Conservation (phyloP, 1,140 invertebrate genomes). For the Lepidurus apus region DNA sequence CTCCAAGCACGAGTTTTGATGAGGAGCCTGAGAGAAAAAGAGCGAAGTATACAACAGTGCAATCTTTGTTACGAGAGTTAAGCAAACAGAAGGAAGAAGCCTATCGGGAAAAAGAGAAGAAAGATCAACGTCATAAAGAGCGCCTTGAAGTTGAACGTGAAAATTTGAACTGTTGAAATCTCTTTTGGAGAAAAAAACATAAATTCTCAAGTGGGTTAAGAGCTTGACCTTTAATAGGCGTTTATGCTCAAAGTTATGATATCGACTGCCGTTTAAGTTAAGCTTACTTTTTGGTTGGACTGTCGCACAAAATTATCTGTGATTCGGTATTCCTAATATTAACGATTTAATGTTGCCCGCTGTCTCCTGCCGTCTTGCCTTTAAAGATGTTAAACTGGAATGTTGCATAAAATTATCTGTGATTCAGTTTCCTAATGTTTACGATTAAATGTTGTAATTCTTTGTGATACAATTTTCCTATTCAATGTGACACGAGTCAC, state of each 20-base stretch:
- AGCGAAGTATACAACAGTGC: neutral
- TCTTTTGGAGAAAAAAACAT: neutral
- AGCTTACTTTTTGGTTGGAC: neutral
- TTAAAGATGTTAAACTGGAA: neutral
- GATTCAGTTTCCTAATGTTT: neutral
- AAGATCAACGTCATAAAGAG: neutral
- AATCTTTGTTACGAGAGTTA: slow-evolving; percentile 1
- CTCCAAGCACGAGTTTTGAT: neutral
- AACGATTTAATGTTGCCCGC: neutral
- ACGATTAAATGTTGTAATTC: neutral
- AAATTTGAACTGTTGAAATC: neutral
- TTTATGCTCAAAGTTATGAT: slow-evolving; percentile 1
- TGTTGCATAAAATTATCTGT: neutral
- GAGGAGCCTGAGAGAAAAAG: neutral
- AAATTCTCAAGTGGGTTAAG: neutral
- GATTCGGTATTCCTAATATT: neutral
- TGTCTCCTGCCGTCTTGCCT: neutral
- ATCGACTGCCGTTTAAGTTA: neutral
- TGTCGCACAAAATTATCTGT: neutral
- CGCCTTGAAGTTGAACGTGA: neutral
- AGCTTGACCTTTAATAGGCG: slow-evolving; percentile 5
- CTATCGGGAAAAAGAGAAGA: neutral
- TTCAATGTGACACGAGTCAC: neutral
- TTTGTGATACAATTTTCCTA: neutral
- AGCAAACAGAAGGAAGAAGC: neutral